Percentiles rank a stretch among this genome's conserved stretches.
phyloP scores from a whole-genome alignment of 2,113 vertebrate genomes.

The Calyptomena viridis region DNA sequence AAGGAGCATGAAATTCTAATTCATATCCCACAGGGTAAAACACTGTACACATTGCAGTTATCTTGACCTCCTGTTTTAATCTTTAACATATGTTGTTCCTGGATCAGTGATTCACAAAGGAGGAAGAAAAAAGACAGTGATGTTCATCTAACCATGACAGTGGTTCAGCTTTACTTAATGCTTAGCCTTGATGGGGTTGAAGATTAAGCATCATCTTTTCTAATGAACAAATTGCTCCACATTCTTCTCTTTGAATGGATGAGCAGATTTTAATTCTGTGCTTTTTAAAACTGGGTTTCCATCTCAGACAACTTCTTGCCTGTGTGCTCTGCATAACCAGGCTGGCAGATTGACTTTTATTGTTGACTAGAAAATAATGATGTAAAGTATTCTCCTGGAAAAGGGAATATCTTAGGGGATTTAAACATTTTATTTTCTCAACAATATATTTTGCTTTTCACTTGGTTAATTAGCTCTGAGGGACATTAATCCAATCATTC shows the following conservation, averaged over 20 bases:
- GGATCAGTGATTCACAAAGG: conserved; percentile 27
- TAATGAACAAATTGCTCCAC: neutral
- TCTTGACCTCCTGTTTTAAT: conserved; percentile 59
- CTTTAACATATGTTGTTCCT: conserved; percentile 45
- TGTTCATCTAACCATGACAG: neutral
- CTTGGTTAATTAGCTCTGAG: neutral
- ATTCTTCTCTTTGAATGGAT: neutral
- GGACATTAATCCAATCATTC: neutral
- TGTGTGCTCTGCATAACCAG: neutral
- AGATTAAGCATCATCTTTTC: neutral
- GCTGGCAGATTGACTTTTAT: neutral
- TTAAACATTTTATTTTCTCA: neutral
- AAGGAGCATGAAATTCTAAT: conserved; percentile 38
- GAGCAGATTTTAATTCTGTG: neutral
- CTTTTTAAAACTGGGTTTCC: neutral
- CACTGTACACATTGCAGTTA: conserved; percentile 16
- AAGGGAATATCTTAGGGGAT: neutral
- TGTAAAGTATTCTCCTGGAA: neutral
- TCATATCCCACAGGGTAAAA: conserved; percentile 35
- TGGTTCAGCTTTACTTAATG: neutral
- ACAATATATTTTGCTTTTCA: neutral
- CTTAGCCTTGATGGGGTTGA: neutral
- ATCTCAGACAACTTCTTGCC: neutral
- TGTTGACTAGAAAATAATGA: neutral
- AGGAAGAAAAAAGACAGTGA: neutral